A percentile compares a stretch with the other conserved stretches of the same genome.
phyloP scores from a whole-genome alignment of 2,113 vertebrate genomes.

The Pongo pygmaeus region DNA sequence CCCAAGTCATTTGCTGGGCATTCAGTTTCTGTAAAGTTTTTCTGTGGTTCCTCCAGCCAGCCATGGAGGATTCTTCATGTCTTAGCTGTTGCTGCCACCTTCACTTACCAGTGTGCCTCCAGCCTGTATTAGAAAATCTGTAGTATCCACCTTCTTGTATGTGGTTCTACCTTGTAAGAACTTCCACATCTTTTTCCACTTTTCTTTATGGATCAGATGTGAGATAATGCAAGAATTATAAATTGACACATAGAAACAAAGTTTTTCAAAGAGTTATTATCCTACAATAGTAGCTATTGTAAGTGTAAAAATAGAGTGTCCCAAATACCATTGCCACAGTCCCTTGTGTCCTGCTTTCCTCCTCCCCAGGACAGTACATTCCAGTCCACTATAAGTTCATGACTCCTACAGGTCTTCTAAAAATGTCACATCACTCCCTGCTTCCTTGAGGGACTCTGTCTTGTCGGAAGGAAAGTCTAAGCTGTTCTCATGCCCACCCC shows the following conservation, averaged over 20 bases:
- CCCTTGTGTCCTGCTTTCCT: neutral
- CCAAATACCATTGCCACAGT: too few species aligned
- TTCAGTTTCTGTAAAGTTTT: neutral
- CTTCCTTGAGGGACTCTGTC: neutral
- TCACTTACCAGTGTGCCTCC: neutral
- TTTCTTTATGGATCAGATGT: neutral
- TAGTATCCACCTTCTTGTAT: neutral
- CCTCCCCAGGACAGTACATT: neutral
- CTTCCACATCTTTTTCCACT: neutral
- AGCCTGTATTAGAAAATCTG: neutral
- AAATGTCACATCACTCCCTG: neutral
- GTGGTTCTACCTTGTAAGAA: neutral
- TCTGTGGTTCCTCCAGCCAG: neutral
- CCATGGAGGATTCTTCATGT: neutral
- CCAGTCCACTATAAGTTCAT: neutral
- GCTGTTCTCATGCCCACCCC: neutral
- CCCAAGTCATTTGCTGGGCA: slow-evolving; percentile 15
- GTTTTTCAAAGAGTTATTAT: neutral
- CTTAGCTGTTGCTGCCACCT: neutral
- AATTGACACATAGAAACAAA: neutral
- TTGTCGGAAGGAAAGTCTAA: neutral
- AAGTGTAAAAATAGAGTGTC: neutral
- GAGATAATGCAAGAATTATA: neutral
- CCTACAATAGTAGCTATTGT: neutral
- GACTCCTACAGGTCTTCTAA: neutral